Percentiles rank a stretch among this genome's conserved stretches.
phyloP scores from a whole-genome alignment of 2,113 vertebrate genomes.

The Tonatia bakeri region DNA sequence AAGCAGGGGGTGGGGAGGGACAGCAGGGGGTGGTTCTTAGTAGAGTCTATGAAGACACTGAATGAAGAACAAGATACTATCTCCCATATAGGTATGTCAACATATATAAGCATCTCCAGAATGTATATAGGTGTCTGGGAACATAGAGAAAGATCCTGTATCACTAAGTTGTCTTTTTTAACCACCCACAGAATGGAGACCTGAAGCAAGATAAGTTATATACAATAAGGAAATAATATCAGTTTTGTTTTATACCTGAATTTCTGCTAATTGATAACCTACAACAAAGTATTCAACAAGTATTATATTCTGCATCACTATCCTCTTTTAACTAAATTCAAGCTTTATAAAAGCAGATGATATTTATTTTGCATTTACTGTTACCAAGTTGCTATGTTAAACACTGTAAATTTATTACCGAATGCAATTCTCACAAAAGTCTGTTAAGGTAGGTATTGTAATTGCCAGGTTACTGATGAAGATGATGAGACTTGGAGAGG shows the following conservation, averaged over 20 bases:
- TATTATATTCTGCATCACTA: not conserved
- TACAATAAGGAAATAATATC: not conserved
- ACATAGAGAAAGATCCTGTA: not conserved
- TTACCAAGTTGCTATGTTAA: not conserved
- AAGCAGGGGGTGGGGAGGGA: accelerated
- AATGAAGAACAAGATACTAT: not conserved
- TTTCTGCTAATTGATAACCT: not conserved
- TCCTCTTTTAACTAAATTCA: not conserved
- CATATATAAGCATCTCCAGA: not conserved
- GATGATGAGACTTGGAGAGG: not conserved
- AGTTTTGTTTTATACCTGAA: not conserved
- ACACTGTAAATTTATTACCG: not conserved
- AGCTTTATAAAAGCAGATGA: not conserved
- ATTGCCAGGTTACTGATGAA: not conserved
- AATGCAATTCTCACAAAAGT: not conserved
- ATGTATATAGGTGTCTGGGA: not conserved
- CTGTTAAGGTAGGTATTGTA: not conserved
- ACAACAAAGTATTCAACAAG: not conserved
- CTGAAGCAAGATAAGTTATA: not conserved
- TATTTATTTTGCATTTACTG: not conserved
- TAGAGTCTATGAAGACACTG: not conserved
- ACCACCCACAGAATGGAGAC: not conserved
- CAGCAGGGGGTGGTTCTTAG: not conserved
- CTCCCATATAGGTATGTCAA: not conserved
- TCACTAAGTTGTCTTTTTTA: not conserved